phyloP scores from a whole-genome alignment of 2,113 vertebrate genomes.

The Fregata magnificens region DNA sequence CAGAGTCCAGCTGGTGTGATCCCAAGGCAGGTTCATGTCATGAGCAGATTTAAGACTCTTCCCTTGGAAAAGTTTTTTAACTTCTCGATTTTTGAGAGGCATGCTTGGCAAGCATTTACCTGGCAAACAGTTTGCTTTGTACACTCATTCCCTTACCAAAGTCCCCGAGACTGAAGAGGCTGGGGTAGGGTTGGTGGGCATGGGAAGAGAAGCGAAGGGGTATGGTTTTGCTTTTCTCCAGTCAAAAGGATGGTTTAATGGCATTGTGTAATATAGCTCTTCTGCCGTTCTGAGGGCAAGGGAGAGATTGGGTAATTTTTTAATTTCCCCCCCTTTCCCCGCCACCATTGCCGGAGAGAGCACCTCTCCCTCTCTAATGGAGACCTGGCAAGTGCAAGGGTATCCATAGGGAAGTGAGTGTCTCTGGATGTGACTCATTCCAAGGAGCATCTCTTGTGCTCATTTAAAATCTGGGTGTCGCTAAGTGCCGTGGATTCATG shows the following conservation, averaged over 20 bases:
- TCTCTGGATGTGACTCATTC: neutral
- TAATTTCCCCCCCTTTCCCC: accelerated
- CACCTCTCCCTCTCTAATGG: neutral
- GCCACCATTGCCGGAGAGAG: neutral
- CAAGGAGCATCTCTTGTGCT: neutral
- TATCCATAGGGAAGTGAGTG: neutral
- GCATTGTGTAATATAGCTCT: neutral
- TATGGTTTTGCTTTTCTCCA: neutral
- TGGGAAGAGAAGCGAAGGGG: neutral
- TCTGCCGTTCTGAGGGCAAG: neutral
- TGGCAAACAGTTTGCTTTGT: neutral
- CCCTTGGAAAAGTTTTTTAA: neutral
- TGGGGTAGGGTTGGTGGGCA: neutral
- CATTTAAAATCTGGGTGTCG: neutral
- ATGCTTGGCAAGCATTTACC: neutral
- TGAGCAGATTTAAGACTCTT: neutral
- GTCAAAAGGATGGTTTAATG: neutral
- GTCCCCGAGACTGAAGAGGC: neutral
- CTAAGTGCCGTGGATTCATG: neutral
- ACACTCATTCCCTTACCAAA: neutral
- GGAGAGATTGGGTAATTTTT: neutral
- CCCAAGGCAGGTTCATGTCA: neutral
- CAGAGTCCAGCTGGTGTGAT: neutral
- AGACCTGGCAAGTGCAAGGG: neutral
- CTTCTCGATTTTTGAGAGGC: neutral